Percentiles rank a stretch among this genome's conserved stretches.
These are phyloP conservation scores for Muntiacus muntjak DNA, from an alignment of 2,113 vertebrate genomes.

Conservation along the genomic window DNA sequence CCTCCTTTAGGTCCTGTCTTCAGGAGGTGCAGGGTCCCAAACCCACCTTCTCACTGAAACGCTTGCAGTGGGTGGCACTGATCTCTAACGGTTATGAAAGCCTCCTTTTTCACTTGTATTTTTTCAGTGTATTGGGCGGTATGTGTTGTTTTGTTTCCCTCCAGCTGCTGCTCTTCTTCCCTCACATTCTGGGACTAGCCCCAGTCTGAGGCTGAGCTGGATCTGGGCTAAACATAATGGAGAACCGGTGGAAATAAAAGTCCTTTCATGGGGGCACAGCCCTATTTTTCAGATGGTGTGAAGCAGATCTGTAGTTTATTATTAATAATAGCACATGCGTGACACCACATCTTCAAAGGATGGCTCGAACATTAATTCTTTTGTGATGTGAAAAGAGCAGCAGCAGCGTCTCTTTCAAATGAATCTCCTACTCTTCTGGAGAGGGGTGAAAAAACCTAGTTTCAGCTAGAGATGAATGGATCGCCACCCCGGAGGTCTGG, in stretches of 20 bases:
- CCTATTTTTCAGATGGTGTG: slow-evolving; percentile 63
- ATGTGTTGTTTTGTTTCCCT: not conserved
- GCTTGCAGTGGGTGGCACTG: not conserved
- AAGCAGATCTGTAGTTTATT: slow-evolving; percentile 57
- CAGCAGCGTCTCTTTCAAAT: slow-evolving; percentile 13
- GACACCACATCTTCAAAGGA: slow-evolving; percentile 57
- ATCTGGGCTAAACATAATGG: not conserved
- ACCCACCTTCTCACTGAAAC: not conserved
- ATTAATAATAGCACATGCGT: slow-evolving; percentile 58
- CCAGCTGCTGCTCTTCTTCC: slow-evolving; percentile 16
- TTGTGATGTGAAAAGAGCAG: slow-evolving; percentile 33
- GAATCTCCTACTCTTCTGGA: slow-evolving; percentile 8
- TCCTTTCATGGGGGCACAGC: slow-evolving; percentile 28
- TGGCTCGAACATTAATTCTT: slow-evolving; percentile 39
- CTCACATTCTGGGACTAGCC: not conserved
- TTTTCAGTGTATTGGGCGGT: not conserved
- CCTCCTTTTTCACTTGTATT: not conserved
- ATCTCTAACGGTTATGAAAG: not conserved
- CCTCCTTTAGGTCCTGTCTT: not conserved
- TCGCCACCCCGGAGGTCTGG: slow-evolving; percentile 23
- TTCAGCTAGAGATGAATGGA: slow-evolving; percentile 49
- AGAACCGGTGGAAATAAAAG: slow-evolving; percentile 32
- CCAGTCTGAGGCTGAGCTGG: not conserved
- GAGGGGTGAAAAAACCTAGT: not conserved
- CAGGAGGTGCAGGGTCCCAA: not conserved